Percentiles rank a stretch among this genome's conserved stretches.
phyloP scores from a whole-genome alignment of 2,113 vertebrate genomes.

The Campylorhamphus procurvoides region DNA sequence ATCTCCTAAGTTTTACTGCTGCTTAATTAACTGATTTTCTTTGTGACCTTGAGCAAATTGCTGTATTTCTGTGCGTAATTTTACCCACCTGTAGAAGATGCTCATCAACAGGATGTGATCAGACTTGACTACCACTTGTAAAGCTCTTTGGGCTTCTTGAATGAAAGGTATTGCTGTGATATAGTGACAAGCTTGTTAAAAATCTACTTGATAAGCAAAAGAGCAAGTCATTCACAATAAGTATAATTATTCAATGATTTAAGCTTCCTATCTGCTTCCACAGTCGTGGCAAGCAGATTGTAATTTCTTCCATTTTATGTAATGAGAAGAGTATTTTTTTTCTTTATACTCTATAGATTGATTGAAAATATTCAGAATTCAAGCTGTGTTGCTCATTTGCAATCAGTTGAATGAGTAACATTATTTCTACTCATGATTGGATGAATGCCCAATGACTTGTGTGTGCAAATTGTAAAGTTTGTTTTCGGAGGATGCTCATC shows the following conservation, averaged over 20 bases:
- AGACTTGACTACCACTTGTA: constrained; percentile 36
- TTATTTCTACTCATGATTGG: constrained; percentile 61
- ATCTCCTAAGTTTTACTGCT: not conserved
- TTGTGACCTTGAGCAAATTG: constrained; percentile 27
- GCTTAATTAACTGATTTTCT: not conserved
- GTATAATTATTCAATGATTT: constrained; percentile 67
- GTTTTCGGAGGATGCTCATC: constrained; percentile 41
- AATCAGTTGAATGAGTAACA: constrained; percentile 63
- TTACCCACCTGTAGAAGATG: constrained; percentile 48
- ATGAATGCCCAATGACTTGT: constrained; percentile 63
- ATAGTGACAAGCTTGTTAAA: not conserved
- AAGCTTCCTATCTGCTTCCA: constrained; percentile 62
- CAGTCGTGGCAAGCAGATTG: constrained; percentile 54
- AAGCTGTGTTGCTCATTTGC: constrained; percentile 68
- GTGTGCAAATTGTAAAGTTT: constrained; percentile 58
- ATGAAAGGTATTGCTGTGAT: constrained; percentile 42
- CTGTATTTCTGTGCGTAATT: constrained; percentile 15
- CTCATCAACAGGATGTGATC: constrained; percentile 29
- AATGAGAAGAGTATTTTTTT: constrained; percentile 47
- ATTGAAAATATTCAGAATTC: constrained; percentile 70
- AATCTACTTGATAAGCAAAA: constrained; percentile 62
- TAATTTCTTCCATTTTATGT: constrained; percentile 62
- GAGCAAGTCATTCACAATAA: constrained; percentile 62
- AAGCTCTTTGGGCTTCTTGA: constrained; percentile 21
- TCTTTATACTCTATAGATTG: constrained; percentile 52